A percentile compares a stretch with the other conserved stretches of the same genome.
phyloP scores from a whole-genome alignment of 2,888 invertebrate species.

The Agrypnus murinus region DNA sequence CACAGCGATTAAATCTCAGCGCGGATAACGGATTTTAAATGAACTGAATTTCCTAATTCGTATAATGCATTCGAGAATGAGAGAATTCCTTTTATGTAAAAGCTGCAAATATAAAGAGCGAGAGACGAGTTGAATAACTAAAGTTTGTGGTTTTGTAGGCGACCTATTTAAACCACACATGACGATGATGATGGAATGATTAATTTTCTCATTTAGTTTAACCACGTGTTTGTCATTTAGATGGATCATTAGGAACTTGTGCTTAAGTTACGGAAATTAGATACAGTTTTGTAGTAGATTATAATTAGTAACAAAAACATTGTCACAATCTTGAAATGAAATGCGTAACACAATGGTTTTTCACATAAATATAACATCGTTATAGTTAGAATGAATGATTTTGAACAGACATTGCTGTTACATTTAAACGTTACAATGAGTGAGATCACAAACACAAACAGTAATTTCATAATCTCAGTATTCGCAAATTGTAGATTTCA shows the following conservation, averaged over 20 bases:
- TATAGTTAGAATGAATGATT: too few relatives aligned
- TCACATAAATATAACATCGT: too few relatives aligned
- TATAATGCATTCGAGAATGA: constrained; percentile 20
- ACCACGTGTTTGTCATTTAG: constrained; percentile 18
- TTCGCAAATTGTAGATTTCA: too few relatives aligned
- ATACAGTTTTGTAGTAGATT: too few relatives aligned
- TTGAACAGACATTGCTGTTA: too few relatives aligned
- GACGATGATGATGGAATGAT: constrained; percentile 22
- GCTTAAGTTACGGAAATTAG: neutral
- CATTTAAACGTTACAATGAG: too few relatives aligned
- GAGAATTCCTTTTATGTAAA: constrained; percentile 35
- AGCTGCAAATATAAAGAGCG: constrained; percentile 26
- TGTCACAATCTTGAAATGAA: too few relatives aligned
- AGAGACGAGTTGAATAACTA: constrained; percentile 13
- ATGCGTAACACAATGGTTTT: too few relatives aligned
- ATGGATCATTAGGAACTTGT: constrained; percentile 16
- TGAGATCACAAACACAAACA: too few relatives aligned
- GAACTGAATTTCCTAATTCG: constrained; percentile 37
- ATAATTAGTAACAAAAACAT: too few relatives aligned
- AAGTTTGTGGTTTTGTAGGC: constrained; percentile 17
- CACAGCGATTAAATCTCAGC: neutral
- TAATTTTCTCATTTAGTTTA: constrained; percentile 9
- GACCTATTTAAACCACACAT: constrained; percentile 25
- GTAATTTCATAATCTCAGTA: too few relatives aligned
- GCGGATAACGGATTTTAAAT: constrained; percentile 14